phyloP scores from a whole-genome alignment of 2,888 invertebrate species.

The Anarsia innoxiella region DNA sequence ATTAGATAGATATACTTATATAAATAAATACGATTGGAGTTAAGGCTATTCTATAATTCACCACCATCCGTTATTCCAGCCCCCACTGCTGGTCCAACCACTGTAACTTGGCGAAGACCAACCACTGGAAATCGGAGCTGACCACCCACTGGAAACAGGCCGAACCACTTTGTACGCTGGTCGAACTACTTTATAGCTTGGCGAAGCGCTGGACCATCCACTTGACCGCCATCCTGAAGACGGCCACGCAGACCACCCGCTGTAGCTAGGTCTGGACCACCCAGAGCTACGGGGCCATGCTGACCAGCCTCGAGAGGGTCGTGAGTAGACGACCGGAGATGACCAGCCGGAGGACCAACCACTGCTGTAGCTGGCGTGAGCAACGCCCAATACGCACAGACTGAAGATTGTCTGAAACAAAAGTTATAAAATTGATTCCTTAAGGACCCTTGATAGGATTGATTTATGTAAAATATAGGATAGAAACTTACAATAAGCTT shows the following conservation, averaged over 20 bases:
- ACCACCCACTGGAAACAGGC: conserved; percentile 2
- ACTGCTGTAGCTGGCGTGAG: conserved; percentile 2
- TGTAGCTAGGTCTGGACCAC: background rate
- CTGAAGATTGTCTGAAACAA: too few species aligned
- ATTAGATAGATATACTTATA: too few species aligned
- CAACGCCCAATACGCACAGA: background rate
- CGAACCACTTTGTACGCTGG: conserved; percentile 3
- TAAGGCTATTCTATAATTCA: too few species aligned
- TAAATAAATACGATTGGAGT: too few species aligned
- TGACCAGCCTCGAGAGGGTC: conserved; percentile 2
- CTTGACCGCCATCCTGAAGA: background rate
- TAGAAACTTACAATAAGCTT: conserved; percentile 43
- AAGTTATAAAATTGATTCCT: too few species aligned
- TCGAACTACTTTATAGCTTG: background rate
- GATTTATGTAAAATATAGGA: too few species aligned
- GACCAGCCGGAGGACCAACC: conserved; percentile 1
- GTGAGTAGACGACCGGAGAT: background rate
- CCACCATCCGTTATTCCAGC: conserved; percentile 12
- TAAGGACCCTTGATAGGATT: too few species aligned
- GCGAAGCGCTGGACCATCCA: conserved; percentile 1
- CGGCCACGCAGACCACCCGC: background rate
- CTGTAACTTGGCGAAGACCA: background rate
- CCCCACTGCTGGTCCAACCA: conserved; percentile 4
- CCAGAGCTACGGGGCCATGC: background rate
- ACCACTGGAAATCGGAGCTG: background rate